Base-by-base conservation (phyloP, 2,113 vertebrate genomes). In the Clupea harengus region DNA sequence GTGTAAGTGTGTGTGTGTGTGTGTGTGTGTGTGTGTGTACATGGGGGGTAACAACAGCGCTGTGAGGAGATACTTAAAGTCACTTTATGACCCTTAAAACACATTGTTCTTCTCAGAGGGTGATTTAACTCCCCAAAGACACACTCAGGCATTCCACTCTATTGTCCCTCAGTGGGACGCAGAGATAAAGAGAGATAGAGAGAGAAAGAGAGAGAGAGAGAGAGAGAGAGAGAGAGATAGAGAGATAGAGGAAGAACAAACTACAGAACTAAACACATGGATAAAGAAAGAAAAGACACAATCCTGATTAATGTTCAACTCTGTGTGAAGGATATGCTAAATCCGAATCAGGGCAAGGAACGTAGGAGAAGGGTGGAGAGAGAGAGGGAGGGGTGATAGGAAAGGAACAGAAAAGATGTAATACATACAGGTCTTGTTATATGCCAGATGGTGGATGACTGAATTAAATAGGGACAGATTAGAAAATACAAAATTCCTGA, bases 71-170 rank as follows among this genome's bases (percentile, higher is more conserved):
- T 92, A 91, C 90, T 94, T 94, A 93, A 94, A 91, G 89, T 89
- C 90, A 90, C 90, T 92, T 88, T 87, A 49, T 90, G 90, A 91
- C 90, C 88, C 91, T 91, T 92, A 90, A 92, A 93, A 85, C 87
- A 86, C 93, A 92, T 94, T 94, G 93, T 95, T 94, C 93, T 94
- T 90, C 88, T 88, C 92, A 88, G 91, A 89, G 92, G 93, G 92
- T 91, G 93, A 93, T 94, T 94, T 92, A 94, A 90, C 90, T 91
- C 91, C 90, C 90, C 91, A 28, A 72, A 72, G 25, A 72, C 64
- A 93, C 91, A 93, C 88, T 87, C 90, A 60, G 87, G 91, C 92
- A 93, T 94, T 95, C 93, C 93, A 92, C 91, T 89, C 90, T 57
- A 91, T 93, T 92, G 92, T 94, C 87, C 92, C 91, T 28, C 64